phyloP scores from a whole-genome alignment of 2,113 vertebrate species.

The Rhea americana region DNA sequence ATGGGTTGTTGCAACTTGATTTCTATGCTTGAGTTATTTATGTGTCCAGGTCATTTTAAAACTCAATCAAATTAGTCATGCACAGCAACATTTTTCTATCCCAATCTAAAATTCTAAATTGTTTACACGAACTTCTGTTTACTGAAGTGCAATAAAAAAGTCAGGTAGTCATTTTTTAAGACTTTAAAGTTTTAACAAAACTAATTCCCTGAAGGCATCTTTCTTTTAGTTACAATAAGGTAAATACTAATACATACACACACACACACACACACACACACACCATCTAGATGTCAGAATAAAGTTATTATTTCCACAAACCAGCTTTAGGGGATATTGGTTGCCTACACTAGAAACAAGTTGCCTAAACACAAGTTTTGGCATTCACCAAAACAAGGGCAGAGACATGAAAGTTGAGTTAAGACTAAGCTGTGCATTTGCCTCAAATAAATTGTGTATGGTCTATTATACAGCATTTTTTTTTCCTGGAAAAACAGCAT shows the following conservation, averaged over 20 bases:
- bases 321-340: background rate
- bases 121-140: background rate
- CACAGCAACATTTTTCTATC: background rate
- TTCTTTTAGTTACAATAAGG: background rate
- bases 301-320: background rate
- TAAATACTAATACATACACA: too few relatives aligned
- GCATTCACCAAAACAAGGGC: background rate
- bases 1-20: background rate
- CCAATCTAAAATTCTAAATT: background rate
- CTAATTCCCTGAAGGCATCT: background rate
- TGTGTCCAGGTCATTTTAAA: background rate
- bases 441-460: background rate
- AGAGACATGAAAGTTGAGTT: background rate
- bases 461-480: background rate
- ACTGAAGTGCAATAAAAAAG: background rate
- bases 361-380: background rate
- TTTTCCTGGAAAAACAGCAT: background rate
- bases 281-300: background rate
- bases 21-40: background rate
- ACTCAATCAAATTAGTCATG: background rate
- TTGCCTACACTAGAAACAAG: background rate
- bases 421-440: background rate
- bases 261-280: too few relatives aligned
- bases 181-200: background rate
- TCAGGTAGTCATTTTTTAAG: accelerated